phyloP scores from a whole-genome alignment of 2,113 vertebrate species.

The Mellivora capensis region DNA sequence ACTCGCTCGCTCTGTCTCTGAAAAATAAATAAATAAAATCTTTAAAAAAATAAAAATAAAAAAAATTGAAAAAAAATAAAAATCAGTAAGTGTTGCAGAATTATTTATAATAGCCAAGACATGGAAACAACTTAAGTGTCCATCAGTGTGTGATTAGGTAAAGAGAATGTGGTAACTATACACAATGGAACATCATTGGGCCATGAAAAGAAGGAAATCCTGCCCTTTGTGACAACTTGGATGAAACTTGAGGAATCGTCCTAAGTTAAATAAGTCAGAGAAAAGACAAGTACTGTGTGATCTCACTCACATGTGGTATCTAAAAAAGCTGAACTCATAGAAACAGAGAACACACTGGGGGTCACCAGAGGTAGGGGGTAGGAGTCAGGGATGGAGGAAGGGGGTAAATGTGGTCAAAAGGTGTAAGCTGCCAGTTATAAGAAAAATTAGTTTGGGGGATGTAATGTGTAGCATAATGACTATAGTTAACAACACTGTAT shows the following conservation, averaged over 20 bases:
- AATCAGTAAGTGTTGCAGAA: background rate
- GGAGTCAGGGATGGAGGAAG: background rate
- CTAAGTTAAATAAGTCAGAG: background rate
- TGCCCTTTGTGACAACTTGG: background rate
- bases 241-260: background rate
- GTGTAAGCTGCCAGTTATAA: background rate
- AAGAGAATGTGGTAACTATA: background rate
- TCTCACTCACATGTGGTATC: background rate
- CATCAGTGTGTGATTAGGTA: background rate
- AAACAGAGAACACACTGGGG: background rate
- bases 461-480: background rate
- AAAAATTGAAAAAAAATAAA: too few relatives aligned
- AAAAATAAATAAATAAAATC: too few relatives aligned
- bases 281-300: background rate
- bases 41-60: too few relatives aligned
- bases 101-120: background rate
- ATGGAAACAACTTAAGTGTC: background rate
- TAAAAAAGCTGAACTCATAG: background rate
- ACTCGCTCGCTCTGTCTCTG: too few relatives aligned
- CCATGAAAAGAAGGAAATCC: background rate
- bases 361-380: background rate
- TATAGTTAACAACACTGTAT: background rate
- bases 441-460: background rate
- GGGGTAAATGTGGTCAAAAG: background rate
- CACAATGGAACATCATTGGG: background rate